Percentiles rank a stretch among this genome's conserved stretches.
These are phyloP conservation scores for Hypselothyrea guttata DNA, from an alignment of 2,888 invertebrate genomes.

Conservation along the genomic window DNA sequence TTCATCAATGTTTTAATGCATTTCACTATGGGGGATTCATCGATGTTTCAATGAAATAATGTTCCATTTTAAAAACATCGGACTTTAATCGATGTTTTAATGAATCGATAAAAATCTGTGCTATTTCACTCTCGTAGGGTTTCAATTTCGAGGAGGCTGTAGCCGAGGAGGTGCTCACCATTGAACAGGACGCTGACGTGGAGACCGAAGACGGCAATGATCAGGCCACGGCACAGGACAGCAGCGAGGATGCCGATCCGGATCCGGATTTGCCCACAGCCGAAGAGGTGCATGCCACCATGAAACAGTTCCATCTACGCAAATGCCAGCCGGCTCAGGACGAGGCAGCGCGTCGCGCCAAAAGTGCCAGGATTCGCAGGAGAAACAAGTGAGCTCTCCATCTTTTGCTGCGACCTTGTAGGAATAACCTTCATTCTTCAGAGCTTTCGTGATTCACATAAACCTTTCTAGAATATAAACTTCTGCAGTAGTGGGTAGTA, in stretches of 20 bases:
- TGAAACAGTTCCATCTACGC: constrained; percentile 81
- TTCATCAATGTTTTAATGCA: no score
- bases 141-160: constrained; percentile 77
- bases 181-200: constrained; percentile 78
- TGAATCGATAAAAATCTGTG: no score
- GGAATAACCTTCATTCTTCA: no score
- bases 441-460: no score
- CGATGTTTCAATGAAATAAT: no score
- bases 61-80: no score
- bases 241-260: constrained; percentile 57
- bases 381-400: constrained; percentile 70
- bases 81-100: no score
- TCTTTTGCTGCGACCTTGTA: background rate
- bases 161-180: constrained; percentile 73
- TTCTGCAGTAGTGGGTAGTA: no score
- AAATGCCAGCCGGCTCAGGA: constrained; percentile 79
- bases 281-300: constrained; percentile 81
- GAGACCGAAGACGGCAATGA: constrained; percentile 78
- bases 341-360: constrained; percentile 74
- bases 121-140: constrained; percentile 36
- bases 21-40: no score
- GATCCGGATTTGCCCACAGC: constrained; percentile 78
- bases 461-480: no score
- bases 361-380: constrained; percentile 78
- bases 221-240: constrained; percentile 4